phyloP scores from a whole-genome alignment of 1,140 invertebrate genomes.

The Gonioctena quinquepunctata region DNA sequence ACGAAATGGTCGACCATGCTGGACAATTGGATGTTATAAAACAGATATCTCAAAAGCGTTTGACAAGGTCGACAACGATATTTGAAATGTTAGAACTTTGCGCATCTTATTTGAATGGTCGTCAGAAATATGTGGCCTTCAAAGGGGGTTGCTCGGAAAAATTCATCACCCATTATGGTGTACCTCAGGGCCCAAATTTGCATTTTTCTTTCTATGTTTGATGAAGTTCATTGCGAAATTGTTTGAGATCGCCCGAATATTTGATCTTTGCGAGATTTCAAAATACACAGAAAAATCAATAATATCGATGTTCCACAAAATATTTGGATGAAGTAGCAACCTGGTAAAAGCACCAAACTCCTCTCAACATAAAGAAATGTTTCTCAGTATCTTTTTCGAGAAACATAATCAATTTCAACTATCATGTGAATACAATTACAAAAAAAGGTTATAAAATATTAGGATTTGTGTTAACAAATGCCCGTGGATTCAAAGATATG shows the following conservation, averaged over 20 bases:
- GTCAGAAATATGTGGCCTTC: not conserved
- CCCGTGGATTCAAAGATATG: not conserved
- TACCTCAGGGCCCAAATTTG: not conserved
- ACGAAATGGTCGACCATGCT: no score
- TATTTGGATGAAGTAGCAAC: not conserved
- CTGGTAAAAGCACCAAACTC: not conserved
- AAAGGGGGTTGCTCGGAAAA: not conserved
- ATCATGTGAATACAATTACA: not conserved
- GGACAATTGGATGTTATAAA: no score
- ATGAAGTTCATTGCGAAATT: not conserved
- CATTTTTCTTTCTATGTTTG: not conserved
- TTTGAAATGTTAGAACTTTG: no score
- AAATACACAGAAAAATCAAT: not conserved
- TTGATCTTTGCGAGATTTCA: not conserved
- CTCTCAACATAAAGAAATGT: not conserved
- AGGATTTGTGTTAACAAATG: not conserved
- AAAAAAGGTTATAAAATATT: not conserved
- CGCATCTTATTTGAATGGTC: not conserved
- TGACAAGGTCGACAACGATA: no score
- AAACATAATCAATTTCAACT: not conserved
- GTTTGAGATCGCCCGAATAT: not conserved
- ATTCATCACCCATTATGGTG: not conserved
- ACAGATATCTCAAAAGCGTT: no score
- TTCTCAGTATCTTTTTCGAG: conserved; percentile 1
- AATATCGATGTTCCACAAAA: not conserved